Conservation (phyloP, 2,797 vertebrate genomes). For the Mormyrus proboscirostris region DNA sequence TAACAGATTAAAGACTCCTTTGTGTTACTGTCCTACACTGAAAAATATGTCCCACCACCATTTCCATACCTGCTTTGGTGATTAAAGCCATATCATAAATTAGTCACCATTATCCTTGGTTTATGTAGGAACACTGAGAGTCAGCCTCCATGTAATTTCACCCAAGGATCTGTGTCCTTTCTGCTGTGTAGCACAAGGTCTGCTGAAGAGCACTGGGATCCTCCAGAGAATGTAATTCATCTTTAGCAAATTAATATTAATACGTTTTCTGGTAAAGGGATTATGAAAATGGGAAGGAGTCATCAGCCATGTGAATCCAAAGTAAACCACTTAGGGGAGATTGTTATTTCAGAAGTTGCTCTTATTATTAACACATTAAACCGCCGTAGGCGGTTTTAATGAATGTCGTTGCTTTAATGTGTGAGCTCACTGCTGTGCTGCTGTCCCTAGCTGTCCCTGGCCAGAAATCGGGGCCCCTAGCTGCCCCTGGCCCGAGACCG, state of each 20-base stretch:
- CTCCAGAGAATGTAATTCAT: constrained; percentile 4
- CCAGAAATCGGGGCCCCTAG: background rate
- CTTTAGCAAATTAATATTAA: constrained; percentile 4
- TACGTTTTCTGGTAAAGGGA: background rate
- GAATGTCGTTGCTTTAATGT: constrained; percentile 56
- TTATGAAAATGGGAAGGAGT: constrained; percentile 15
- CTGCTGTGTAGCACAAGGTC: background rate
- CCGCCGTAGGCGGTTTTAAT: constrained; percentile 49
- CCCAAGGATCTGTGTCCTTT: background rate
- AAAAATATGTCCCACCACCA: background rate
- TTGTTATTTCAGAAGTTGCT: constrained; percentile 25
- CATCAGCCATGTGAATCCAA: constrained; percentile 45
- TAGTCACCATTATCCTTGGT: background rate
- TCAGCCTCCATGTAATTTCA: background rate
- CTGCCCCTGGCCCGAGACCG: background rate
- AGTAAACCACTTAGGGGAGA: constrained; percentile 44
- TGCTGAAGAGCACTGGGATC: background rate
- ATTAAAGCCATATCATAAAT: background rate
- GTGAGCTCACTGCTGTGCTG: constrained; percentile 50
- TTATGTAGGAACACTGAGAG: background rate
- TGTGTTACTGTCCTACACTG: background rate
- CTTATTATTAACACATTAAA: constrained; percentile 58
- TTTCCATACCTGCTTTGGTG: background rate
- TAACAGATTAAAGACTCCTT: background rate
- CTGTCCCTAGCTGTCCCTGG: constrained; percentile 17